Conservation (phyloP, 2,113 vertebrate species). For the Dendrocopos noguchii region DNA sequence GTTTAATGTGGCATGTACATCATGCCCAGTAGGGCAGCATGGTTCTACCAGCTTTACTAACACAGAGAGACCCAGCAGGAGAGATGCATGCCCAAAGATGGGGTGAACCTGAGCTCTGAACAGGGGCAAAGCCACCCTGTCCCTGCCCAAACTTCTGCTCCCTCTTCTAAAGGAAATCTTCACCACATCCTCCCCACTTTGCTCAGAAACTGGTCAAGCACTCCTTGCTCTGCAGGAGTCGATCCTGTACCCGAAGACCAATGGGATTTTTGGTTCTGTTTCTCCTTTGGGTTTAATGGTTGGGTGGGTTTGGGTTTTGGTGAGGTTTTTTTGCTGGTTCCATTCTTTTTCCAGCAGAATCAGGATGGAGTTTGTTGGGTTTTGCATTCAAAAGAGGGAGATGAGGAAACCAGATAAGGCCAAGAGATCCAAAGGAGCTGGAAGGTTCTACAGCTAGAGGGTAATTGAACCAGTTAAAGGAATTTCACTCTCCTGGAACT, state of each 20-base stretch:
- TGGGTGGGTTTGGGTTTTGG: background rate
- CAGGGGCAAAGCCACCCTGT: background rate
- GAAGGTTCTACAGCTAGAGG: background rate
- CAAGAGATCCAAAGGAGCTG: background rate
- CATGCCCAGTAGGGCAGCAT: accelerated
- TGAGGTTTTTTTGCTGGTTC: background rate
- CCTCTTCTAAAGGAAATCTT: background rate
- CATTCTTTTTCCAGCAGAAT: conserved; percentile 21
- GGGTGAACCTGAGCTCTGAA: accelerated
- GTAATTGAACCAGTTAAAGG: background rate
- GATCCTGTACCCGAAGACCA: background rate
- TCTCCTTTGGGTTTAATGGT: background rate
- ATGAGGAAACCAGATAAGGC: background rate
- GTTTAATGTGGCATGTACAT: accelerated
- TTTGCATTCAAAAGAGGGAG: background rate
- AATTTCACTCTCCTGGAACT: background rate
- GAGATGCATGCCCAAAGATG: accelerated
- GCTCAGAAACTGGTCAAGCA: background rate
- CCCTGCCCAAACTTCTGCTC: background rate
- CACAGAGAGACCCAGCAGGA: background rate
- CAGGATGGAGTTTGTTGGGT: background rate
- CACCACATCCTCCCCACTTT: background rate
- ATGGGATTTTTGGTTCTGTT: accelerated
- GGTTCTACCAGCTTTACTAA: background rate
- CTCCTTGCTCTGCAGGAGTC: background rate